Base-by-base conservation (phyloP, 2,113 vertebrate species). In the Ameiurus melas region DNA sequence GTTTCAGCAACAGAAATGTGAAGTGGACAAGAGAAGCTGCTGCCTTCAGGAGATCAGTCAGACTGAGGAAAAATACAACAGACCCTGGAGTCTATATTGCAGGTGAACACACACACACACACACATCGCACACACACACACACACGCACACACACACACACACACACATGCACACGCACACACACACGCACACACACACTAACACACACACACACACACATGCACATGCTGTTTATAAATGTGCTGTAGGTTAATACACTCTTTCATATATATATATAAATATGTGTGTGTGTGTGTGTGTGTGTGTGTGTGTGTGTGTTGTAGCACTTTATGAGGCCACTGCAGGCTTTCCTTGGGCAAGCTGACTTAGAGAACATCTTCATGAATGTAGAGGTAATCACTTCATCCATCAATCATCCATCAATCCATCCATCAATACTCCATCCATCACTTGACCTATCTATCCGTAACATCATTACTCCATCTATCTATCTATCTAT, bases 31-130 rank as follows among this genome's bases (percentile, higher is more conserved):
- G 90, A 94, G 96, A 71, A 94, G 95, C 88, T 98, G 97, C 92
- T 98, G 97, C 91, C 95, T 98, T 87, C 96, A 96, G 71, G 97
- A 98, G 90, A 94, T 98, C 92, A 92, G 94, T 83, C 97, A 97
- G 93, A 98, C 97, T 0, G 97, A 98, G 88, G 97, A 98, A 93
- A 98, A 97, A 80, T 98, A 98, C 91, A 94, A 0, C 95, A 96
- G 53, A 98, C 97, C 3, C 94, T 98, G 91, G 94, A 96, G 89
- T 97, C 97, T 27, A 97, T 98, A 91, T 93, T 96, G 91, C 96
- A 97, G 96, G 97, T 98, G 84, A 51, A 82, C 68, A 87, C 55
- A 71, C 80, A 71, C 75, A 92, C 71, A 64, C 33, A 57, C 30
- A 20, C 68, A 75, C 7, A 53, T n/a, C 55, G 33, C 85, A 86